Evolutionary conservation across 2,888 invertebrate species (phyloP).

Genomic region (Hydroisotoma schaefferi): DNA sequence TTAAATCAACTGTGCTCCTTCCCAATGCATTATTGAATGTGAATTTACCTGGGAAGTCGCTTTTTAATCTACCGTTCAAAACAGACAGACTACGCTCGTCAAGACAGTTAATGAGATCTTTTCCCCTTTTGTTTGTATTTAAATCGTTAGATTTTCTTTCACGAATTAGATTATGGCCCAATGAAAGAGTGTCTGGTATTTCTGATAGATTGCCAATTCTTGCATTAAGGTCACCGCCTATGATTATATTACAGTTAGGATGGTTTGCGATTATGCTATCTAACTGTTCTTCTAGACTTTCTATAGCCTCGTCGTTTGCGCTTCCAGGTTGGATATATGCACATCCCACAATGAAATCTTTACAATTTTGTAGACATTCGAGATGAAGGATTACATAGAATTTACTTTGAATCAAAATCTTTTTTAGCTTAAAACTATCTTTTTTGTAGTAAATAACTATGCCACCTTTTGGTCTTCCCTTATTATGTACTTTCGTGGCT

Average conservation of each 20-base stretch:
- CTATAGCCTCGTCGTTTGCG: background rate
- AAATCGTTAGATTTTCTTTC: background rate
- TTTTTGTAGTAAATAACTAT: background rate
- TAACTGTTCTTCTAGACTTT: background rate
- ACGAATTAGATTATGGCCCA: background rate
- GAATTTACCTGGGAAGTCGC: too few relatives aligned
- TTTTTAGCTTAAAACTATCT: background rate
- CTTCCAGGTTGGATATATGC: background rate
- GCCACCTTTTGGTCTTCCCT: background rate
- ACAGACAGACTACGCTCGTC: background rate
- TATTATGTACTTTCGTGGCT: background rate
- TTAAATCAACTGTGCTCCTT: background rate
- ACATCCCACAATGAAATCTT: background rate
- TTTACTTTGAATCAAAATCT: background rate
- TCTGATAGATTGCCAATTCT: background rate
- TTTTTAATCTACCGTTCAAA: background rate
- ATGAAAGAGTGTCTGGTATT: background rate
- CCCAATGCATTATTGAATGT: background rate
- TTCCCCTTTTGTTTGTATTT: background rate
- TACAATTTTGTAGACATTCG: background rate
- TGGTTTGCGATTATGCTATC: background rate
- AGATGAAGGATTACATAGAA: background rate
- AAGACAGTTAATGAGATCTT: background rate
- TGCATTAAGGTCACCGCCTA: slow-evolving; percentile 8
- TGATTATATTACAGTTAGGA: background rate